Conservation (phyloP, 2,113 vertebrate genomes). For the Pollachius pollachius region DNA sequence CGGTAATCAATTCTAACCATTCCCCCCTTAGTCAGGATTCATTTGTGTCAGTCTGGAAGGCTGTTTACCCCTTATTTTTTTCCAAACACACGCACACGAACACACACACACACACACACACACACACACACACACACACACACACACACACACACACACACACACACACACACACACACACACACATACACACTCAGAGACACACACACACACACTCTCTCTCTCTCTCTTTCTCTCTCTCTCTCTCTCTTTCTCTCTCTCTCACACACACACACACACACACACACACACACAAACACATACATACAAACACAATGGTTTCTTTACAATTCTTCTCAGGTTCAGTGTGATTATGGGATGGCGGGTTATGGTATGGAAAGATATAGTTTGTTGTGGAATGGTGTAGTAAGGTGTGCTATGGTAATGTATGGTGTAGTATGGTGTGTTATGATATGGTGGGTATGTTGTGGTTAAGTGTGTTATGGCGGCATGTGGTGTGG, state of each 20-base stretch:
- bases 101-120: background rate
- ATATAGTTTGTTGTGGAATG: too few species aligned
- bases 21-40: background rate
- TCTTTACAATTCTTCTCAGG: too few species aligned
- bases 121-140: conserved; percentile 20
- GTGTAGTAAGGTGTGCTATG: too few species aligned
- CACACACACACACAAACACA: background rate
- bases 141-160: background rate
- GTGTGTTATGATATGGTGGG: too few species aligned
- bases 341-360: too few species aligned
- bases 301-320: background rate
- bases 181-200: background rate
- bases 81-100: background rate
- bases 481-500: too few species aligned
- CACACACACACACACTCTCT: background rate
- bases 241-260: too few species aligned
- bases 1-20: background rate
- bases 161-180: background rate
- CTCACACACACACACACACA: background rate
- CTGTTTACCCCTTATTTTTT: background rate
- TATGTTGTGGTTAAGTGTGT: too few species aligned
- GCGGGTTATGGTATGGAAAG: too few species aligned
- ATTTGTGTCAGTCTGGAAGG: background rate
- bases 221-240: too few species aligned
- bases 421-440: too few species aligned